Evolutionary conservation across 2,113 vertebrate species (phyloP).

Genomic region (Panthera tigris): DNA sequence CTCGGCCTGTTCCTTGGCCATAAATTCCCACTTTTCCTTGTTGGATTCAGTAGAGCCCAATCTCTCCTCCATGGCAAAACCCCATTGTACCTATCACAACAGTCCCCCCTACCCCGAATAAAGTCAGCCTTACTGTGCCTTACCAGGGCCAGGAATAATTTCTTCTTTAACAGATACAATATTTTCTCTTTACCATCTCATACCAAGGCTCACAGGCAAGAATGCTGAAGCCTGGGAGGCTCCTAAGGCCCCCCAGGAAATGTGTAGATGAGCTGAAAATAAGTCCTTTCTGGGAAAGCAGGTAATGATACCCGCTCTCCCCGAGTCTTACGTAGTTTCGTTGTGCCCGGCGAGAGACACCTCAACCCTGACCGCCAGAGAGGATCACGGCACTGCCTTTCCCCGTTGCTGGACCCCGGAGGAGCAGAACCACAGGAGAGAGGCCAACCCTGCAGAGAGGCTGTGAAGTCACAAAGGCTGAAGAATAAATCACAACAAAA

Average conservation of each 20-base stretch:
- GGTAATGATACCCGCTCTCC: fast-evolving
- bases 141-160: neutral
- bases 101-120: neutral
- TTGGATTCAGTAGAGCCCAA: neutral
- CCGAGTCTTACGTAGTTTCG: fast-evolving
- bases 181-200: neutral
- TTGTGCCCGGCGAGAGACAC: no score
- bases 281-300: neutral
- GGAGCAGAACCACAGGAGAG: neutral
- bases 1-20: neutral
- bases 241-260: neutral
- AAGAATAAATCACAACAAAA: neutral
- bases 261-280: neutral
- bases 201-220: neutral
- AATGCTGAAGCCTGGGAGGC: neutral
- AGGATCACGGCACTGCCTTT: neutral
- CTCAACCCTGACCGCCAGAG: neutral
- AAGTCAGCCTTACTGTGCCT: neutral
- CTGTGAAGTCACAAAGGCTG: neutral
- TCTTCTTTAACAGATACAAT: neutral
- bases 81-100: neutral
- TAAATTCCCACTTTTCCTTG: neutral
- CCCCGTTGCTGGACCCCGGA: neutral
- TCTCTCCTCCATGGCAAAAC: neutral
- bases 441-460: neutral